Base-by-base conservation (phyloP, 2,888 invertebrate genomes). In the Choristoneura rosaceana region DNA sequence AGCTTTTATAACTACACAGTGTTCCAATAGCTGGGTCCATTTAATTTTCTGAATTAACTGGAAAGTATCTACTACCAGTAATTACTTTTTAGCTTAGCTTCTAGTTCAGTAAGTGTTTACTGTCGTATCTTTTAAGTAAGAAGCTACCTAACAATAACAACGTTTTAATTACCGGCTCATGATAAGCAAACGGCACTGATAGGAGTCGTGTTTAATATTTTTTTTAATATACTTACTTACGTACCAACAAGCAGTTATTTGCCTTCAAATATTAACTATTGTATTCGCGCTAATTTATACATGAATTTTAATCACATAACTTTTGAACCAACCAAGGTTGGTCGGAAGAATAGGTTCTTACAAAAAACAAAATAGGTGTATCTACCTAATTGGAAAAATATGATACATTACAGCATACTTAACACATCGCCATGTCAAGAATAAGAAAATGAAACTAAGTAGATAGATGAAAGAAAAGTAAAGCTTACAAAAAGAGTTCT, bases 101-200 rank as follows among this genome's bases (percentile, higher is more conserved):
- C 5, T 50, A 8, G 15, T 50, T 15, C 15, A n/a, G 7, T 50
- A 17, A 52, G 5, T 9, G 7, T 15, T n/a, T 52, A 17, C 17
- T 52, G 47, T 17, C 4, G 7, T 55, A 12, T 25, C 4, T 55
- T 34, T 59, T 34, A 17, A 17, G 17, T 41, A 17, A 61, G 43
- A 17, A 47, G 25, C 43, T 17, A 55, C n/a, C n/a, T n/a, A n/a
- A 45, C 25, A 55, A 55, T 71, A 63, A 68, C 50, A 12, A 55
- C 59, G 38, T 68, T 47, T 67, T 63, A 50, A 71, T 59, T 62
- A 71, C 67, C 63, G 45, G 15, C 62, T 58, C 62, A 10, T 62
- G 71, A 71, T 71, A 71, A 68, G 71, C 67, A 60, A 71, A 63
- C 45, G 45, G 17, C 59, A 71, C 34, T 63, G 71, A 38, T 68